phyloP scores from a whole-genome alignment of 2,888 invertebrate species.

The Odontothrips loti region DNA sequence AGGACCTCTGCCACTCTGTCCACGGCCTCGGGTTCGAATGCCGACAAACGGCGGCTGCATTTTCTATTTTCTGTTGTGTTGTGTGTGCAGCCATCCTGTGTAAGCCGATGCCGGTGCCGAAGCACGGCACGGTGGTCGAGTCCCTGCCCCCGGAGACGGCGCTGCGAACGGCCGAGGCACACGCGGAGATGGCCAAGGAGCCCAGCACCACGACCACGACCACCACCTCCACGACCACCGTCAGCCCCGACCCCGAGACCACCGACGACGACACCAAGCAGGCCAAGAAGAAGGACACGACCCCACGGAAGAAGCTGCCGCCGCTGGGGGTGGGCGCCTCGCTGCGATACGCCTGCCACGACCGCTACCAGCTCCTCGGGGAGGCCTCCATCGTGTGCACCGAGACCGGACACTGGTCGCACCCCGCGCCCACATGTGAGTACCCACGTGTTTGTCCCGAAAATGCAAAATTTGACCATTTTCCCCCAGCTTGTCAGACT shows the following conservation, averaged over 20 bases:
- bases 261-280: constrained; percentile 45
- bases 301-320: constrained; percentile 44
- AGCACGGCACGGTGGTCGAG: constrained; percentile 63
- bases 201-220: background rate
- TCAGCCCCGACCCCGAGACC: constrained; percentile 39
- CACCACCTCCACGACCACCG: constrained; percentile 34
- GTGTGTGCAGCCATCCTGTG: constrained; percentile 69
- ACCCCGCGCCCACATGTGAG: constrained; percentile 77
- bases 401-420: constrained; percentile 83
- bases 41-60: too few species aligned
- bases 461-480: too few species aligned
- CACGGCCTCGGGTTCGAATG: too few species aligned
- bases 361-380: constrained; percentile 64
- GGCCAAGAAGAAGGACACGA: constrained; percentile 40
- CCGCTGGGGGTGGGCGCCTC: constrained; percentile 66
- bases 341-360: constrained; percentile 70
- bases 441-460: too few species aligned
- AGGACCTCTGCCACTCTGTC: constrained; percentile 41
- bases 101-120: constrained; percentile 67
- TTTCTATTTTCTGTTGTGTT: background rate
- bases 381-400: constrained; percentile 81
- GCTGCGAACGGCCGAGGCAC: constrained; percentile 54
- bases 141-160: constrained; percentile 45
- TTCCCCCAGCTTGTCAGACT: too few species aligned
- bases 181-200: constrained; percentile 58